Percentiles rank a stretch among this genome's conserved stretches.
Evolutionary conservation across 2,888 invertebrate species (phyloP).

Genomic region (Megamerina dolium): DNA sequence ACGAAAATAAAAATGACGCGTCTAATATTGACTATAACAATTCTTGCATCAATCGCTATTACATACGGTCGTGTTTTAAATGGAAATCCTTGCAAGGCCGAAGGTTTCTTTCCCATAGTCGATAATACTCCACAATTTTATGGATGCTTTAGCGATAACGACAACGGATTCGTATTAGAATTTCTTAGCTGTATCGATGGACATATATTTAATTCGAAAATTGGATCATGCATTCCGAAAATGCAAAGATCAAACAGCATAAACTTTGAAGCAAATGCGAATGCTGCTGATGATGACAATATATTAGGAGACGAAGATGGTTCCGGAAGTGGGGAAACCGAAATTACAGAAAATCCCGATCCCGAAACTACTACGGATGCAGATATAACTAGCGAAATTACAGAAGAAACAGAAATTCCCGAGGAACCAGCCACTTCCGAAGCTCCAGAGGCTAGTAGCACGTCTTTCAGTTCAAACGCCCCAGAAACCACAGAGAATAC

Average conservation of each 20-base stretch:
- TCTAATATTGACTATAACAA: no score
- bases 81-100: slow-evolving; percentile 19
- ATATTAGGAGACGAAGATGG: neutral
- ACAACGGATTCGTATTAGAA: slow-evolving; percentile 21
- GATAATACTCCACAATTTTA: slow-evolving; percentile 24
- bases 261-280: neutral
- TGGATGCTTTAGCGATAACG: slow-evolving; percentile 21
- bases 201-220: slow-evolving; percentile 18
- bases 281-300: slow-evolving; percentile 2
- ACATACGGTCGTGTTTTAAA: neutral
- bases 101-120: slow-evolving; percentile 22
- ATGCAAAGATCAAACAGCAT: no score
- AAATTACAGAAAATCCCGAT: neutral
- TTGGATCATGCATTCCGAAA: slow-evolving; percentile 19
- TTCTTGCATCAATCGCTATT: neutral
- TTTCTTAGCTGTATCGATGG: slow-evolving; percentile 22
- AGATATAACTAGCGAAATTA: neutral
- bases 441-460: slow-evolving; percentile 5
- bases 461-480: neutral
- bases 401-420: slow-evolving; percentile 5
- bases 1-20: no score
- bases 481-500: no score
- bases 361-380: neutral
- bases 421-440: slow-evolving; percentile 4
- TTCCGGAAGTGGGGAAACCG: slow-evolving; percentile 7